Base-by-base conservation (phyloP, 2,797 vertebrate genomes). In the Takifugu ocellatus region DNA sequence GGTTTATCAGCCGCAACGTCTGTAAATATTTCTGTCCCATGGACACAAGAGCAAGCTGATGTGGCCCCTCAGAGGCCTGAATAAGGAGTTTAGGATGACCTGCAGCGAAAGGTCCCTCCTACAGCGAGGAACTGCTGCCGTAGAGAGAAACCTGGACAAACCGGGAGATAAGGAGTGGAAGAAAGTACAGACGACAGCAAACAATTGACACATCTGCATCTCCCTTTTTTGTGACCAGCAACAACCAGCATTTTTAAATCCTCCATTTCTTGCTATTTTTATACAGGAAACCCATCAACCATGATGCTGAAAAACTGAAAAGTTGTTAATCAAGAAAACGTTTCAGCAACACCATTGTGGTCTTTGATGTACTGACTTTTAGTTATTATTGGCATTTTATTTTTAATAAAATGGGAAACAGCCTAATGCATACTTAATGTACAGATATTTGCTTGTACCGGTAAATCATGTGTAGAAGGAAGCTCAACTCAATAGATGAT, bases 11-110 rank as follows among this genome's bases (percentile, higher is more conserved):
- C 43, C 43, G 45, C 49, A 42, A 57, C 60, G 63, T 55, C 39
- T 64, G 57, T 45, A 51, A 27, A 63, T 63, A 48, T 63, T 25
- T 33, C 48, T 24, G 42, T 51, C 43, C 46, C 54, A 54, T 49
- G 55, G 51, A 61, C 62, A 73, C 51, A 63, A 39, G 46, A 63
- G 61, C 1, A 10, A 54, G 59, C 65, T 39, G 45, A 68, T 69
- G 59, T 59, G 67, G 31, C 42, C 50, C 58, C 54, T 63, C 52
- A 51, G 42, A 54, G 16, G 61, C 66, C 46, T 74, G 72, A 77
- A 84, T 79, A 67, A 73, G 75, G 65, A 63, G 61, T 81, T 75
- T 78, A 31, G 66, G n/a, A 27, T 68, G 77, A 81, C 77, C 73
- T 26, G 49, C 47, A 75, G 68, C 52, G 59, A 68, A 75, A 74